Evolutionary conservation across 2,113 vertebrate species (phyloP).

Genomic region (Odontophorus gujanensis): DNA sequence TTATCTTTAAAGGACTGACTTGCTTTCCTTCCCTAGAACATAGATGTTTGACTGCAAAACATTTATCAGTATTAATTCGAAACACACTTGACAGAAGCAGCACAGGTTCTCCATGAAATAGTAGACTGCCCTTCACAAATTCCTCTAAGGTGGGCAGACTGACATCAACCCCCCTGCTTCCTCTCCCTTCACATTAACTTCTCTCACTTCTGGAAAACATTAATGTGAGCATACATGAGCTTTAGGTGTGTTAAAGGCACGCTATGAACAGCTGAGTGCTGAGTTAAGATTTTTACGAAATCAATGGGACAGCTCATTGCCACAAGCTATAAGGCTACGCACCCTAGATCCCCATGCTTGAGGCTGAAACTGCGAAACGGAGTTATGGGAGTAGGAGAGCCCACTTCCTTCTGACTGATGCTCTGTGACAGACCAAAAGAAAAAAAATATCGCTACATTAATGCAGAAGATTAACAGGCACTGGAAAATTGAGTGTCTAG

Average conservation of each 20-base stretch:
- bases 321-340: neutral
- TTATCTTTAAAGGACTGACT: neutral
- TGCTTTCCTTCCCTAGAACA: neutral
- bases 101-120: neutral
- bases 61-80: neutral
- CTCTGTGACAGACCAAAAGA: neutral
- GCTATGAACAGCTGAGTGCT: neutral
- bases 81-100: neutral
- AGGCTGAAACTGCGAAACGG: neutral
- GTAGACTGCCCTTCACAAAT: neutral
- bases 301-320: neutral
- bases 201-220: neutral
- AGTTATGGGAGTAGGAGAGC: neutral
- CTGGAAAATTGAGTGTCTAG: slow-evolving; percentile 16
- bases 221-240: neutral
- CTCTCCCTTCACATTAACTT: neutral
- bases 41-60: neutral
- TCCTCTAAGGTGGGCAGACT: fast-evolving
- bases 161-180: neutral
- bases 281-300: neutral
- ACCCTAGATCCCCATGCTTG: neutral
- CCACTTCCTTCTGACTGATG: neutral
- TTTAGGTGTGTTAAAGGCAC: neutral
- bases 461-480: slow-evolving; percentile 26
- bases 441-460: neutral